A percentile compares a stretch with the other conserved stretches of the same genome.
Conservation (phyloP, 2,888 invertebrate genomes). For the Cosmia pyralina region DNA sequence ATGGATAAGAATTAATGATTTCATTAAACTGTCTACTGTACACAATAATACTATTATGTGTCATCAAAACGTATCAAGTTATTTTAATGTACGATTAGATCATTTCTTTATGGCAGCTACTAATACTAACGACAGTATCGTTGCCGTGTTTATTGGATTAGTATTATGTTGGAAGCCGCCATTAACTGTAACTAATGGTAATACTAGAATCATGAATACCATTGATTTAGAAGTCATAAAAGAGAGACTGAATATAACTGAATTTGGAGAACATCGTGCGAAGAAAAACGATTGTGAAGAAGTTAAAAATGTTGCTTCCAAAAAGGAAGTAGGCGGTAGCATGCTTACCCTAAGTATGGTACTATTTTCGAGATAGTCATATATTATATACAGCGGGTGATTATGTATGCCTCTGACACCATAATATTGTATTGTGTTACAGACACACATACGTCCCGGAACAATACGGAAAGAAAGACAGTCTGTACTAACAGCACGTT, state of each 20-base stretch:
- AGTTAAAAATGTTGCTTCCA: background rate
- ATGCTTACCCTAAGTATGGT: background rate
- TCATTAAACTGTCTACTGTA: slow-evolving; percentile 22
- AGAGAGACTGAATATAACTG: background rate
- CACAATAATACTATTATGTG: slow-evolving; percentile 9
- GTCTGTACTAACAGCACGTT: slow-evolving; percentile 40
- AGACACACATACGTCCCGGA: slow-evolving; percentile 16
- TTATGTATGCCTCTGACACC: background rate
- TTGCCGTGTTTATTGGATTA: slow-evolving; percentile 11
- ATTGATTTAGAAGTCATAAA: background rate
- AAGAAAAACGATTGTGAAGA: background rate
- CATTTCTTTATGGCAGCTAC: slow-evolving; percentile 15
- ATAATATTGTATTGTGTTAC: slow-evolving; percentile 6
- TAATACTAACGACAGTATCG: background rate
- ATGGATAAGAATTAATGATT: slow-evolving; percentile 44
- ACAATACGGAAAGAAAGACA: slow-evolving; percentile 33
- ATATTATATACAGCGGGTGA: background rate
- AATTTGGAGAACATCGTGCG: background rate
- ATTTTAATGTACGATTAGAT: slow-evolving; percentile 27
- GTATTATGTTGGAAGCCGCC: background rate
- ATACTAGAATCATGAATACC: background rate
- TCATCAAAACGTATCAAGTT: slow-evolving; percentile 29
- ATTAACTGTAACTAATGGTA: background rate
- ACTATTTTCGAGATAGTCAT: background rate
- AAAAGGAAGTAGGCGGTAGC: background rate